These are phyloP conservation scores for Sturmia bella DNA, from an alignment of 2,888 invertebrate genomes.

Conservation along the genomic window DNA sequence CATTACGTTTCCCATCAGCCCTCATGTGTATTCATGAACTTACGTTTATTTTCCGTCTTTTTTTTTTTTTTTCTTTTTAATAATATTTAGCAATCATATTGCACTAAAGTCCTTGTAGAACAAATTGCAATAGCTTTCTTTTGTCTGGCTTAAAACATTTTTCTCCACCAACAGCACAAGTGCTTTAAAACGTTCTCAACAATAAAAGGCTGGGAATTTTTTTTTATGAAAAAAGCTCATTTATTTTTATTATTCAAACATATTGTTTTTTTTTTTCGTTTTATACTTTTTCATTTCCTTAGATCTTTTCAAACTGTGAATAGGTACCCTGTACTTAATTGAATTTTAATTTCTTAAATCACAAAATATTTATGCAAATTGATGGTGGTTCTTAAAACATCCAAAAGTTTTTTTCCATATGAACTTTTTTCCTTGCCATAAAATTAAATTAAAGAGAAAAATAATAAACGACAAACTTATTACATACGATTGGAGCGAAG, in stretches of 20 bases:
- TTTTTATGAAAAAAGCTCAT: slow-evolving; percentile 59
- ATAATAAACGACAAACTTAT: slow-evolving; percentile 16
- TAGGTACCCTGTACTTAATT: slow-evolving; percentile 13
- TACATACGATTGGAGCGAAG: slow-evolving; percentile 28
- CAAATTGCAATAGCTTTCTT: too few species aligned
- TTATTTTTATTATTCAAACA: slow-evolving; percentile 18
- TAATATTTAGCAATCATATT: too few species aligned
- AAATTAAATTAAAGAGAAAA: slow-evolving; percentile 28
- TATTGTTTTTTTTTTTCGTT: neutral
- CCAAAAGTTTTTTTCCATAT: slow-evolving; percentile 12
- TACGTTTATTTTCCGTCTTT: too few species aligned
- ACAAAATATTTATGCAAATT: slow-evolving; percentile 5
- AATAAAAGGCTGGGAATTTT: neutral
- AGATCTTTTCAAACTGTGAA: slow-evolving; percentile 1
- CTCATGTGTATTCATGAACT: too few species aligned
- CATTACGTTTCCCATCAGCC: too few species aligned
- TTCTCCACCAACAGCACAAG: too few species aligned
- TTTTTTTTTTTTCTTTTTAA: too few species aligned
- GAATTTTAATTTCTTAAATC: neutral
- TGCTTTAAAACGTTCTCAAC: neutral
- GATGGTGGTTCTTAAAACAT: neutral
- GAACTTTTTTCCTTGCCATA: slow-evolving; percentile 58
- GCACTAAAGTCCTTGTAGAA: too few species aligned
- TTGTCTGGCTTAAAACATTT: too few species aligned
- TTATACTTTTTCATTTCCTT: slow-evolving; percentile 3